Conservation (phyloP, 2,888 invertebrate genomes). For the Autographa pulchrina region DNA sequence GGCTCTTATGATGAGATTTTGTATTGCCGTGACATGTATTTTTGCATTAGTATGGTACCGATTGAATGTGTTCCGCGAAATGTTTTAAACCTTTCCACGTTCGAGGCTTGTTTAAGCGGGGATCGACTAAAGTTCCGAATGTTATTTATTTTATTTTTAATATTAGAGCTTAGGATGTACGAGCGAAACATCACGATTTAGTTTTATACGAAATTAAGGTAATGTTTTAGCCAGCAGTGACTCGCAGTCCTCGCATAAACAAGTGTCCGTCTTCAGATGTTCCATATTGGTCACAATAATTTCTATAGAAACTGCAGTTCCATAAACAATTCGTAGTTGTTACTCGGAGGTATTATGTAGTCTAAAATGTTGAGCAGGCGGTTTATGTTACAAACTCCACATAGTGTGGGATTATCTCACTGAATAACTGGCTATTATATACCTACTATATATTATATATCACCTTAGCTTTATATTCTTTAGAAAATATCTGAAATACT, state of each 20-base stretch:
- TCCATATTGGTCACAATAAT: slow-evolving; percentile 31
- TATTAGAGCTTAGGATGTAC: slow-evolving; percentile 37
- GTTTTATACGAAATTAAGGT: slow-evolving; percentile 36
- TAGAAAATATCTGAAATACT: slow-evolving; percentile 1
- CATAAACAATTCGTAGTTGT: slow-evolving; percentile 24
- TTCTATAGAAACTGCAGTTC: slow-evolving; percentile 25
- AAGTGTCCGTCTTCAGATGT: slow-evolving; percentile 30
- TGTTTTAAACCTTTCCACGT: slow-evolving; percentile 13
- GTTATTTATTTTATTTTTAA: slow-evolving; percentile 54
- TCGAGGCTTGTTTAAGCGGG: slow-evolving; percentile 36
- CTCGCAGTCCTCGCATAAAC: slow-evolving; percentile 45
- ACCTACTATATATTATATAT: no score
- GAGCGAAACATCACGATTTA: slow-evolving; percentile 49
- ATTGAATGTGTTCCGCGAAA: slow-evolving; percentile 42
- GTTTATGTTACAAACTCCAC: slow-evolving; percentile 11
- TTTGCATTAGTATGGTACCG: slow-evolving; percentile 75
- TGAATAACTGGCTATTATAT: neutral
- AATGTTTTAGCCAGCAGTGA: slow-evolving; percentile 24
- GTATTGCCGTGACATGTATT: slow-evolving; percentile 77
- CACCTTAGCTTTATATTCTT: neutral
- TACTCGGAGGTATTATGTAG: slow-evolving; percentile 34
- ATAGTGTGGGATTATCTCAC: neutral
- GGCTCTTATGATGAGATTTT: slow-evolving; percentile 82
- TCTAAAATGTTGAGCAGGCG: slow-evolving; percentile 17
- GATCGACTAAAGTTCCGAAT: slow-evolving; percentile 34